These are phyloP conservation scores for Galeruca laticollis DNA, from an alignment of 2,888 invertebrate species.

Conservation along the genomic window DNA sequence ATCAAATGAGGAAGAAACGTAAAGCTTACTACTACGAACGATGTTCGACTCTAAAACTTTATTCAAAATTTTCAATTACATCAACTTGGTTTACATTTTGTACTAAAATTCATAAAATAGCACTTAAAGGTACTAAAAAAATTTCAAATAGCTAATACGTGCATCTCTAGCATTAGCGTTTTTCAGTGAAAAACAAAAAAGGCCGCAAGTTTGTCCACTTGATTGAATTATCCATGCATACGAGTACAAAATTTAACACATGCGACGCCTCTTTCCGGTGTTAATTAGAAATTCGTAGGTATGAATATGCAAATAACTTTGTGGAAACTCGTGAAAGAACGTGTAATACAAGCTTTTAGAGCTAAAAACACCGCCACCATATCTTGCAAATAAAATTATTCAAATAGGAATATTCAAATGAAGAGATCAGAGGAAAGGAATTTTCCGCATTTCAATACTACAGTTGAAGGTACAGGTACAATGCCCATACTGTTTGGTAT, in stretches of 20 bases:
- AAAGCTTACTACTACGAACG: neutral
- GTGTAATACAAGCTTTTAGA: conserved; percentile 54
- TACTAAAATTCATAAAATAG: conserved; percentile 7
- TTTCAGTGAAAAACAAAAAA: conserved; percentile 23
- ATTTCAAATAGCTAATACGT: conserved; percentile 8
- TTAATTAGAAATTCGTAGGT: conserved; percentile 53
- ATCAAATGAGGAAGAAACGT: too few relatives aligned
- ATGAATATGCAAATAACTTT: conserved; percentile 56
- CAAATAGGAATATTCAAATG: conserved; percentile 52
- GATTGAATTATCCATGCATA: conserved; percentile 44
- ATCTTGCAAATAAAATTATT: conserved; percentile 55
- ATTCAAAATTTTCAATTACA: neutral
- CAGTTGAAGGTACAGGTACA: conserved; percentile 12
- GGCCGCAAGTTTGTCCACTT: conserved; percentile 31
- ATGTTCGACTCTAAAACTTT: neutral
- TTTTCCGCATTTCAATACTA: conserved; percentile 29
- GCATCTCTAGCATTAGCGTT: conserved; percentile 24
- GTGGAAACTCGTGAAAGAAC: conserved; percentile 52
- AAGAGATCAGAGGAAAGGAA: conserved; percentile 42
- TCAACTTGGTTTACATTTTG: neutral
- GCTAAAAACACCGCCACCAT: conserved; percentile 49
- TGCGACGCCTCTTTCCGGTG: conserved; percentile 52
- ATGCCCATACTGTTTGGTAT: neutral
- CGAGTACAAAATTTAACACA: conserved; percentile 48
- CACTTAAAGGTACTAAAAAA: conserved; percentile 7